These are phyloP conservation scores for Lophochroa leadbeateri DNA, from an alignment of 2,113 vertebrate genomes.

Conservation along the genomic window DNA sequence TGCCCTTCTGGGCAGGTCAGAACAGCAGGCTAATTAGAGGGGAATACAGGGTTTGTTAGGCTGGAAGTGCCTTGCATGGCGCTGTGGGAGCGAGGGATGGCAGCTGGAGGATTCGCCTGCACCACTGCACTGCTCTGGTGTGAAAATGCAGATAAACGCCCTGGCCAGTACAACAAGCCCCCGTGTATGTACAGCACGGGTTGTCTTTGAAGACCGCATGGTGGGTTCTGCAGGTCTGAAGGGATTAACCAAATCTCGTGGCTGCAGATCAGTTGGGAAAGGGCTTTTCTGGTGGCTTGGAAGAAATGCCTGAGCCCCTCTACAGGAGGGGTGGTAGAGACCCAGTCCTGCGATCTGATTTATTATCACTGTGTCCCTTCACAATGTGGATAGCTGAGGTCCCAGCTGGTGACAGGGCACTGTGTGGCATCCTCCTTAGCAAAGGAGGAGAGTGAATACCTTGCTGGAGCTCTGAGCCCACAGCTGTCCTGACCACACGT, in stretches of 20 bases:
- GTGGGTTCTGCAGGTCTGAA: not conserved
- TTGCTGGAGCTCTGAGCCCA: not conserved
- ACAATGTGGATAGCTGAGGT: rapidly evolving
- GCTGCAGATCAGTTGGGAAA: not conserved
- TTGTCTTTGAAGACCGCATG: not conserved
- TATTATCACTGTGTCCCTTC: not conserved
- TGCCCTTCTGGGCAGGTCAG: slow-evolving; percentile 16
- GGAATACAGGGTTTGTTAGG: not conserved
- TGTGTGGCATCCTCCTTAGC: rapidly evolving
- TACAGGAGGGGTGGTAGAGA: not conserved
- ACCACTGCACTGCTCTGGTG: not conserved
- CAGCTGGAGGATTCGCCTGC: not conserved
- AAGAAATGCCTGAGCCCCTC: not conserved
- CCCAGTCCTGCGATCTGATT: not conserved
- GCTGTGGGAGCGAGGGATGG: rapidly evolving
- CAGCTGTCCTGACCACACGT: rapidly evolving
- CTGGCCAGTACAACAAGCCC: too few species aligned
- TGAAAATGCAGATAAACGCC: not conserved
- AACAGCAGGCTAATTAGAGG: not conserved
- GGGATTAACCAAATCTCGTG: not conserved
- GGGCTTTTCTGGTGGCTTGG: not conserved
- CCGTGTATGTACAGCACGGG: rapidly evolving
- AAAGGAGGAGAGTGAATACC: not conserved
- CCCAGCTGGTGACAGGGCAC: not conserved
- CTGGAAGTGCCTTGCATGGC: not conserved